A percentile compares a stretch with the other conserved stretches of the same genome.
Evolutionary conservation across 1,140 invertebrate genomes (phyloP).

Genomic region (Cydia strobilella): DNA sequence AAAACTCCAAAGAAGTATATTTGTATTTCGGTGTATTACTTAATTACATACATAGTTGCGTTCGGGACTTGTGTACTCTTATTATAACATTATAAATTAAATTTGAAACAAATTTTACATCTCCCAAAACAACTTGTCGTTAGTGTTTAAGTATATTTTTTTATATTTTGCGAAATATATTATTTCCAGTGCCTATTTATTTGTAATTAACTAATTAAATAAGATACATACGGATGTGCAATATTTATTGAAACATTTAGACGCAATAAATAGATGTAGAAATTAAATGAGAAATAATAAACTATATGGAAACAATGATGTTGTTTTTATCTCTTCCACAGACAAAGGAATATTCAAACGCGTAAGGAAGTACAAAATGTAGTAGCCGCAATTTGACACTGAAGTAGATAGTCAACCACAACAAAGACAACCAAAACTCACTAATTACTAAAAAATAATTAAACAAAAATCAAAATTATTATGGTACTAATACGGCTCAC

Average conservation of each 20-base stretch:
- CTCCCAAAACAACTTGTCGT: not conserved
- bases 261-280: constrained; percentile 24
- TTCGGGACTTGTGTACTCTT: not conserved
- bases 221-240: constrained; percentile 23
- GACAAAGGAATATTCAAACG: not conserved
- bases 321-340: not conserved
- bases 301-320: not conserved
- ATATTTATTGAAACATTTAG: constrained; percentile 22
- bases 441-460: too few relatives aligned
- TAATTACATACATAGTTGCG: not conserved
- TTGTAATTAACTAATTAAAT: constrained; percentile 3
- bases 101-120: not conserved
- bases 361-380: too few relatives aligned
- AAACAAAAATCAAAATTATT: too few relatives aligned
- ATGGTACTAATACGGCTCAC: too few relatives aligned
- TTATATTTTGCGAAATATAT: constrained; percentile 32
- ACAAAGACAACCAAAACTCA: too few relatives aligned
- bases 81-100: constrained; percentile 4
- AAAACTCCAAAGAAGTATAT: constrained; percentile 17
- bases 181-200: constrained; percentile 28
- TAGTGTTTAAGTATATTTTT: constrained; percentile 13
- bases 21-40: constrained; percentile 4
- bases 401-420: too few relatives aligned
- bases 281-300: constrained; percentile 20
- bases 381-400: too few relatives aligned